A percentile compares a stretch with the other conserved stretches of the same genome.
These are phyloP conservation scores for Eupithecia tripunctaria DNA, from an alignment of 2,888 invertebrate genomes.

Conservation along the genomic window DNA sequence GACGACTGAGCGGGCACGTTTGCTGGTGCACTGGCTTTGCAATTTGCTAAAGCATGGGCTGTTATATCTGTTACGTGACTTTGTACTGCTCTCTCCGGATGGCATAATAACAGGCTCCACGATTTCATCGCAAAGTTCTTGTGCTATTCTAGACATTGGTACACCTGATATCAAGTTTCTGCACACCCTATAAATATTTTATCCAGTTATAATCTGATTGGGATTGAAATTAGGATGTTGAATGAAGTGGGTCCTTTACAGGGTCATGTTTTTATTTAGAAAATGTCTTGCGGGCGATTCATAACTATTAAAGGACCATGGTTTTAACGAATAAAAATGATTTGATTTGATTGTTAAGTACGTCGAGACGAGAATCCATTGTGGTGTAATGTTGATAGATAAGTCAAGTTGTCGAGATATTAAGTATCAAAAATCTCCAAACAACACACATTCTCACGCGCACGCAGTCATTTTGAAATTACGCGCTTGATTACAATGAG, in stretches of 20 bases:
- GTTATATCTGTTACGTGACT: constrained; percentile 17
- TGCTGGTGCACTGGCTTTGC: constrained; percentile 21
- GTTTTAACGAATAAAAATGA: not conserved
- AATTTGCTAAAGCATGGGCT: not conserved
- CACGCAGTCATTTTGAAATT: too few species aligned
- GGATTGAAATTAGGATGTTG: not conserved
- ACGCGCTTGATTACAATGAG: too few species aligned
- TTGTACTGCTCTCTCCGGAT: constrained; percentile 36
- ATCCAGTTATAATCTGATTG: not conserved
- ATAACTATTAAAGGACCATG: not conserved
- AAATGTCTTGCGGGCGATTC: not conserved
- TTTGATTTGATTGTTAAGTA: not conserved
- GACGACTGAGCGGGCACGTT: constrained; percentile 47
- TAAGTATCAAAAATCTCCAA: not conserved
- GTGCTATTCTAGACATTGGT: constrained; percentile 63
- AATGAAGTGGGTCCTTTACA: not conserved
- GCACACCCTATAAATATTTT: not conserved
- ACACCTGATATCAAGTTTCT: not conserved
- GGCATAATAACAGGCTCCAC: constrained; percentile 56
- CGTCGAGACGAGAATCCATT: not conserved
- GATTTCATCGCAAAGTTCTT: constrained; percentile 64
- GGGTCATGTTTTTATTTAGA: not conserved
- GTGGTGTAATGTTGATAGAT: not conserved
- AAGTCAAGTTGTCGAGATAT: not conserved
- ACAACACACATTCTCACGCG: not conserved